Evolutionary conservation across 2,113 vertebrate genomes (phyloP).

Genomic region (Rhineura floridana): DNA sequence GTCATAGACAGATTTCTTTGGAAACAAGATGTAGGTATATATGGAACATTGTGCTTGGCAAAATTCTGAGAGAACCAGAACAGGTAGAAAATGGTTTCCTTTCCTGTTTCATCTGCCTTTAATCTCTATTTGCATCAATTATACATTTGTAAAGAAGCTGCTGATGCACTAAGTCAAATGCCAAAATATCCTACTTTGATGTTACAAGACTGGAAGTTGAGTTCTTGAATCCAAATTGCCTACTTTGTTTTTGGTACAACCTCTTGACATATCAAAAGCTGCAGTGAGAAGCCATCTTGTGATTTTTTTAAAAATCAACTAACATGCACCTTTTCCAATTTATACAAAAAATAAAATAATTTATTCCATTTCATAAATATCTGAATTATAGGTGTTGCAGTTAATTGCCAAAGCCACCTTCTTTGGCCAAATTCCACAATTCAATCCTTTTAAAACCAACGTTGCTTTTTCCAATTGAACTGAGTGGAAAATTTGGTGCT

Average conservation of each 20-base stretch:
- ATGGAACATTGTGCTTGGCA: not conserved
- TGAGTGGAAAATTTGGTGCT: not conserved
- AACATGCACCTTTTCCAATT: not conserved
- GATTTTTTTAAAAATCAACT: not conserved
- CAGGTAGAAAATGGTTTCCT: not conserved
- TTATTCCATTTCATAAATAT: not conserved
- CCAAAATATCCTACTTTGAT: slow-evolving; percentile 5
- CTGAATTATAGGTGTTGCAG: not conserved
- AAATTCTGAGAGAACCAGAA: not conserved
- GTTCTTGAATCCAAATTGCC: slow-evolving; percentile 18
- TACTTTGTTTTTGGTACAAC: slow-evolving; percentile 14
- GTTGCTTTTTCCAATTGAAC: not conserved
- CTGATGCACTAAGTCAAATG: slow-evolving; percentile 4
- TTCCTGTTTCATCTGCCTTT: not conserved
- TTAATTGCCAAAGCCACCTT: not conserved
- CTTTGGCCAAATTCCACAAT: not conserved
- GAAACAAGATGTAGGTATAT: not conserved
- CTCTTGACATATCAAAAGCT: slow-evolving; percentile 10
- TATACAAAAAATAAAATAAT: not conserved
- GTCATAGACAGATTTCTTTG: too few species aligned
- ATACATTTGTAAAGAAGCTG: not conserved
- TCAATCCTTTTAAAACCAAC: not conserved
- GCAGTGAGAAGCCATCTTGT: not conserved
- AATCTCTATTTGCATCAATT: slow-evolving; percentile 21
- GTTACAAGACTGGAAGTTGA: not conserved